A percentile compares a stretch with the other conserved stretches of the same genome.
phyloP scores from a whole-genome alignment of 2,888 invertebrate genomes.

The Chloromyia formosa region DNA sequence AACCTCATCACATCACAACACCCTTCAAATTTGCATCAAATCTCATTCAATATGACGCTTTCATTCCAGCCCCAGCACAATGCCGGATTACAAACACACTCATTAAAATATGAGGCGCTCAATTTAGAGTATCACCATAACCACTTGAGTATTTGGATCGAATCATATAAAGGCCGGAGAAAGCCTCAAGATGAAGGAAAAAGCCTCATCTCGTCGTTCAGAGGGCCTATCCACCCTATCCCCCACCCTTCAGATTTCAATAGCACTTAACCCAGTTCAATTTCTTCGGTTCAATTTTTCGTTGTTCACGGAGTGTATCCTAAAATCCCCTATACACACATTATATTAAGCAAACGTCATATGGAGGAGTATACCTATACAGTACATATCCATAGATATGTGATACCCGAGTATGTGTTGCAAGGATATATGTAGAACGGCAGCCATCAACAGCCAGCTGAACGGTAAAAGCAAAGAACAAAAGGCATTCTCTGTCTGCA shows the following conservation, averaged over 20 bases:
- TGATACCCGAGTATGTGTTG: too few relatives aligned
- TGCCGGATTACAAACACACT: constrained; percentile 20
- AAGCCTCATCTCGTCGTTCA: constrained; percentile 29
- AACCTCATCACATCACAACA: too few relatives aligned
- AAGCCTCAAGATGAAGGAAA: constrained; percentile 26
- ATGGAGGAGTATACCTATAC: neutral
- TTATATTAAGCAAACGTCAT: neutral
- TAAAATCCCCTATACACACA: neutral
- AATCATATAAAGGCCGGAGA: neutral
- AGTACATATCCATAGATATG: too few relatives aligned
- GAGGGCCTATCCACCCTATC: too few relatives aligned
- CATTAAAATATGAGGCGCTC: constrained; percentile 20
- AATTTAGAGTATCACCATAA: constrained; percentile 14
- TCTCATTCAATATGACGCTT: neutral
- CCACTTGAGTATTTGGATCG: constrained; percentile 4
- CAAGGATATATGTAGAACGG: too few relatives aligned
- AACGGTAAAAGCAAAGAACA: constrained; percentile 19
- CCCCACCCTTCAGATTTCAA: constrained; percentile 16
- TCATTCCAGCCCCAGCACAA: too few relatives aligned
- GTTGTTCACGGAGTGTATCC: constrained; percentile 24
- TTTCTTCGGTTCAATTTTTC: constrained; percentile 34
- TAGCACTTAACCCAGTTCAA: constrained; percentile 44
- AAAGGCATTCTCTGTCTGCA: constrained; percentile 15
- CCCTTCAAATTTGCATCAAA: neutral
- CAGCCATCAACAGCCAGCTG: neutral